Evolutionary conservation across 2,797 vertebrate species (phyloP).

Genomic region (Thripadectes ignobilis): DNA sequence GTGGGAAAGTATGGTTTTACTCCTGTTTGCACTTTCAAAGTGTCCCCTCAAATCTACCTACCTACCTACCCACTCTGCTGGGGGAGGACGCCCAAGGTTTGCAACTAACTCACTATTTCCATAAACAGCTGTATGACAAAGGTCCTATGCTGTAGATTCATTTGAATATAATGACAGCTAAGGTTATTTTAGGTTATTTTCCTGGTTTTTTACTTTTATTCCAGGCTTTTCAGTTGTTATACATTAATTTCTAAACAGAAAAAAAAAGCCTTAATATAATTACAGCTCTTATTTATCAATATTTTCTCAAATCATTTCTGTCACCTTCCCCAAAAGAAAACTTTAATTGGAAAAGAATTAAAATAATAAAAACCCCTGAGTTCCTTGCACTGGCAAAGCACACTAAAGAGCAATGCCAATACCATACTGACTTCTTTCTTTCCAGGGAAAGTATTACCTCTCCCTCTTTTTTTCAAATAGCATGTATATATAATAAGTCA

Average conservation of each 20-base stretch:
- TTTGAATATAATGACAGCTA: background rate
- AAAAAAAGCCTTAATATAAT: background rate
- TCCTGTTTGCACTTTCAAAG: rapidly evolving
- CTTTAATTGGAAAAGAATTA: slow-evolving; percentile 1
- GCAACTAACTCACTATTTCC: background rate
- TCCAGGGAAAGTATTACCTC: background rate
- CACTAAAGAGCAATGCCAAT: background rate
- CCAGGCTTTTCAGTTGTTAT: background rate
- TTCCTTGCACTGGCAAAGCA: background rate
- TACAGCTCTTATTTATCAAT: background rate
- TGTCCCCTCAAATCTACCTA: background rate
- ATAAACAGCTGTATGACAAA: background rate
- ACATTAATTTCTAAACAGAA: slow-evolving; percentile 1
- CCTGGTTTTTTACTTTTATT: slow-evolving; percentile 5
- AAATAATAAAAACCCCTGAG: background rate
- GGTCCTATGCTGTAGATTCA: background rate
- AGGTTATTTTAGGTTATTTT: background rate
- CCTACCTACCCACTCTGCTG: background rate
- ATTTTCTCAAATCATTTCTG: slow-evolving; percentile 1
- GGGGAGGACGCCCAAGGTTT: background rate
- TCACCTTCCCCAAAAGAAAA: background rate
- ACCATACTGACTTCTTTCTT: background rate
- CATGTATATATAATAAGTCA: background rate
- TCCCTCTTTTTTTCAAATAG: background rate
- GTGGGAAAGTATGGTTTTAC: background rate